Evolutionary conservation across 92 coral and sea anemone species (phyloP).

Genomic region (Porites divaricata): DNA sequence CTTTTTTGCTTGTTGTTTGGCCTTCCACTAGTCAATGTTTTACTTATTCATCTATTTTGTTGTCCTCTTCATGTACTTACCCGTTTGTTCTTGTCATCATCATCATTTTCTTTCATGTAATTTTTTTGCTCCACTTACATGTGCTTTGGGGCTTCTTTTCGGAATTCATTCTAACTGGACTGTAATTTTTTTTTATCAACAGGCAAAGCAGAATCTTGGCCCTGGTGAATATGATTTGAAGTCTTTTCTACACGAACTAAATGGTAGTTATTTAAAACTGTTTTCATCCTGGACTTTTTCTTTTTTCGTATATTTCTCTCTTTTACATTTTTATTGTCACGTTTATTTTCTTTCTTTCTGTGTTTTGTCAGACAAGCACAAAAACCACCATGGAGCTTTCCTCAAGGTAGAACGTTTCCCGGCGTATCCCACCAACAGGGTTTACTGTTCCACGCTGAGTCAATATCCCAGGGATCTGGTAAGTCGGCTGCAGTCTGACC

Average conservation of each 20-base stretch:
- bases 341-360: not conserved
- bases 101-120: not conserved
- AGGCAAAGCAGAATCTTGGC: slow-evolving; percentile 82
- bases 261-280: slow-evolving; percentile 47
- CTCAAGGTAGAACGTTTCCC: slow-evolving; percentile 93
- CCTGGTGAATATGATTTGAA: slow-evolving; percentile 96
- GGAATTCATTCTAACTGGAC: too few species aligned
- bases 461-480: slow-evolving; percentile 95
- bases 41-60: too few species aligned
- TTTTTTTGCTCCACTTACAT: not conserved
- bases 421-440: slow-evolving; percentile 81
- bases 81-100: too few species aligned
- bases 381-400: slow-evolving; percentile 84
- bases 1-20: too few species aligned
- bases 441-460: slow-evolving; percentile 91
- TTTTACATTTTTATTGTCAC: not conserved
- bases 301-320: not conserved
- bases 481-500: not conserved
- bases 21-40: too few species aligned
- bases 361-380: slow-evolving; percentile 72
- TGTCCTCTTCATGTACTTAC: too few species aligned
- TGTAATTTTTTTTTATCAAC: not conserved
- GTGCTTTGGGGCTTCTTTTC: not conserved
- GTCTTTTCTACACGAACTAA: slow-evolving; percentile 82
- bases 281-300: not conserved